These are phyloP conservation scores for Odobenus rosmarus DNA, from an alignment of 2,113 vertebrate species.

Conservation along the genomic window DNA sequence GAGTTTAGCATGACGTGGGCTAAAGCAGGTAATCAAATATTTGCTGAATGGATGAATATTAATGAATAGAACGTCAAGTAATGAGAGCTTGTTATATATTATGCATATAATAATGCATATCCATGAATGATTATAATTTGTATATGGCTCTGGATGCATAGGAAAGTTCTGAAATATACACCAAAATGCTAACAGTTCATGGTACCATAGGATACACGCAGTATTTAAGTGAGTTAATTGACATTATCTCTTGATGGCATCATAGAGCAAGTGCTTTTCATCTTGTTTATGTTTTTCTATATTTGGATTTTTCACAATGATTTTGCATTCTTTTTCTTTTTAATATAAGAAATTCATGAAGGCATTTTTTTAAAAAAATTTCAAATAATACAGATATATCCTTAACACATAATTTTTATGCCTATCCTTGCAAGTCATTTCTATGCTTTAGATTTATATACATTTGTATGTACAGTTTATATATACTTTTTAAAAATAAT, in stretches of 20 bases:
- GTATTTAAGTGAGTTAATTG: constrained; percentile 3
- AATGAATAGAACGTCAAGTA: constrained; percentile 11
- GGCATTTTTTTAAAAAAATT: background rate
- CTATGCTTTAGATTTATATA: background rate
- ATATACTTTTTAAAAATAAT: background rate
- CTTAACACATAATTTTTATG: background rate
- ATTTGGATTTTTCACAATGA: background rate
- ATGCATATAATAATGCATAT: background rate
- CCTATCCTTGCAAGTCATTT: background rate
- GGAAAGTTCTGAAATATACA: constrained; percentile 5
- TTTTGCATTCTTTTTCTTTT: constrained; percentile 9
- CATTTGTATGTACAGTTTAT: background rate
- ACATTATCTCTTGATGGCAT: background rate
- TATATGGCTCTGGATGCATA: background rate
- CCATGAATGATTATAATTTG: background rate
- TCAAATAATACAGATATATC: background rate
- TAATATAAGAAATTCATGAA: background rate
- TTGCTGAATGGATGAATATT: background rate
- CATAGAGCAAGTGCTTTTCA: background rate
- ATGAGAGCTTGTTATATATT: background rate
- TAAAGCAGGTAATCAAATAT: constrained; percentile 22
- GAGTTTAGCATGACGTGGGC: background rate
- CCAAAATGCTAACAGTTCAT: background rate
- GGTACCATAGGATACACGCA: background rate
- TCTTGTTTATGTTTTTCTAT: background rate